These are phyloP conservation scores for Orchestes rusci DNA, from an alignment of 2,888 invertebrate genomes.

Conservation along the genomic window DNA sequence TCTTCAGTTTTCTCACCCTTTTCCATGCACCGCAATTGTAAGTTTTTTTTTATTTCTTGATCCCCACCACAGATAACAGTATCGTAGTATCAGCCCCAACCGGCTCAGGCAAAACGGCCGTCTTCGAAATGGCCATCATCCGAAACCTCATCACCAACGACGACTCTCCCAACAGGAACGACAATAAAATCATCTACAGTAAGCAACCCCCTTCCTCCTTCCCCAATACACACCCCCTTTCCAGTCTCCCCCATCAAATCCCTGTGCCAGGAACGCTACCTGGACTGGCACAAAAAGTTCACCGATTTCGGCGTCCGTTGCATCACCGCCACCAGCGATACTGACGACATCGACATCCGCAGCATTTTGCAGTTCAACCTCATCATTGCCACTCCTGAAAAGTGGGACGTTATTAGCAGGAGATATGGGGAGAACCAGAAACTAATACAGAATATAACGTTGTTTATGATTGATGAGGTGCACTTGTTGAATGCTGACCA, in stretches of 20 bases:
- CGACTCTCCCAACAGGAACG: constrained; percentile 35
- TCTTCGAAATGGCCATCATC: constrained; percentile 76
- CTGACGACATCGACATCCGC: constrained; percentile 55
- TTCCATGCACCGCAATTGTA: background rate
- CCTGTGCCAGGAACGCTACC: constrained; percentile 61
- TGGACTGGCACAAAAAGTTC: constrained; percentile 69
- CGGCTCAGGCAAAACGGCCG: constrained; percentile 74
- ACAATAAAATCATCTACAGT: constrained; percentile 70
- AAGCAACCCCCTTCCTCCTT: too few relatives aligned
- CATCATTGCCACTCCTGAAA: constrained; percentile 76
- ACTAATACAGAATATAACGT: constrained; percentile 55
- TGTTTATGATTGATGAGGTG: constrained; percentile 71
- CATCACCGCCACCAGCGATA: constrained; percentile 70
- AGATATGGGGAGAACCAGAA: constrained; percentile 62
- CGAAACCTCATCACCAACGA: constrained; percentile 53
- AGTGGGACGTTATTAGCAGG: constrained; percentile 76
- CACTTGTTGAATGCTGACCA: constrained; percentile 66
- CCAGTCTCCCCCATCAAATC: constrained; percentile 77
- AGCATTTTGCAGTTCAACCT: constrained; percentile 47
- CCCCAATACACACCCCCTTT: too few relatives aligned
- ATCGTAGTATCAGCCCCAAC: constrained; percentile 74
- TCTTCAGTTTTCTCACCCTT: too few relatives aligned
- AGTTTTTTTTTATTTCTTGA: constrained; percentile 17
- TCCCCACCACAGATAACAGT: constrained; percentile 63
- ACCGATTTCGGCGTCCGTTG: constrained; percentile 54